Base-by-base conservation (phyloP, 1,140 invertebrate species). In the Spodoptera frugiperda region DNA sequence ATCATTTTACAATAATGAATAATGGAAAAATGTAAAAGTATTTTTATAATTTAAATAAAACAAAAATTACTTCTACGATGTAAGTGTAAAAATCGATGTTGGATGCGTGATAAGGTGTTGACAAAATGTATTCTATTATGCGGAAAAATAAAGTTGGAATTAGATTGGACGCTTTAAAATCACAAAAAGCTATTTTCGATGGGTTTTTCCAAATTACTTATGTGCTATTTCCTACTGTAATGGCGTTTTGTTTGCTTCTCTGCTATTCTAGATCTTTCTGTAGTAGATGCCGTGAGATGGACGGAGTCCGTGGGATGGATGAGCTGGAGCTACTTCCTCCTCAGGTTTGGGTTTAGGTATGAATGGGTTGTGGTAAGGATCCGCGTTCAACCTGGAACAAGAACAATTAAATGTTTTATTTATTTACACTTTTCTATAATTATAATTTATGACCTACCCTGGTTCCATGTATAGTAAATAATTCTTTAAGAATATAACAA, bases 291-390 rank as follows among this genome's bases (percentile, higher is more conserved):
- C 72, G 8, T 70, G 65, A 12, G 55, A 19, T 30, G 63, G 63
- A 67, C 15, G 39, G 9, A 15, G 63, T 67, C 17, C 25, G 71
- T 72, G 71, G 44, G 61, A 19, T 1, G 33, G 39, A 2, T 19
- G 70, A 15, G 46, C 46, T 65, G 84, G 79, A 25, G n/a, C 8
- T 0, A 76, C 82, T 63, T 91, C 83, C 77, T 95, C 93, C 49
- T 95, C 95, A 11, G 95, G 95, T 80, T 97, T 96, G 11, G 95
- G 95, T 84, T 97, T 97, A 14, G 96, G 96, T 33, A 96, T 94
- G 84, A 97, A 97, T 0, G 97, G 97, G 93, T 97, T 98, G 83
- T 97, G 97, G 55, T 95, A 84, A 0, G 97, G 97, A 90, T 98
- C 97, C 71, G 96, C 95, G 84, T 98, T 98, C 57, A 97, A 91